Percentiles rank a stretch among this genome's conserved stretches.
phyloP scores from a whole-genome alignment of 2,113 vertebrate genomes.

The Alligator mississippiensis region DNA sequence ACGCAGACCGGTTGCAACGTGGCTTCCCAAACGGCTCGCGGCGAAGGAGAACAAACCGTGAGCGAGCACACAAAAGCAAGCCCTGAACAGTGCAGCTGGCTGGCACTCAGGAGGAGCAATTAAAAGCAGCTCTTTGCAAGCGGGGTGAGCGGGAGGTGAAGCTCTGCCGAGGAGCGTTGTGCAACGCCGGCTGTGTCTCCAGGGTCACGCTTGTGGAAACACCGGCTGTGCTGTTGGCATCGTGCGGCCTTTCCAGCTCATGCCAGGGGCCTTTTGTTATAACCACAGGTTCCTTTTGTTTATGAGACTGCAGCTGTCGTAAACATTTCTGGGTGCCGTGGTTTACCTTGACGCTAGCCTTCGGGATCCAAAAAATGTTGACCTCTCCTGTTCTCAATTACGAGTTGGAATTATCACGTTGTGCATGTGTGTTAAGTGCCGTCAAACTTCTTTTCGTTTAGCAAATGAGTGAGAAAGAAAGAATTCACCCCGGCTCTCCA shows the following conservation, averaged over 20 bases:
- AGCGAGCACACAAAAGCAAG: neutral
- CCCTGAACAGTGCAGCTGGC: neutral
- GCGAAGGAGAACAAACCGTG: neutral
- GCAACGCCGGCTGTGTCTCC: neutral
- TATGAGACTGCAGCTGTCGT: neutral
- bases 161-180: neutral
- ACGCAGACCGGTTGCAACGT: neutral
- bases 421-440: neutral
- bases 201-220: neutral
- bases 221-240: neutral
- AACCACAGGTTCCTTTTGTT: neutral
- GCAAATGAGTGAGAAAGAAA: neutral
- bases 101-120: neutral
- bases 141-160: neutral
- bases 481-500: neutral
- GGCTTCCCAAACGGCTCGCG: neutral
- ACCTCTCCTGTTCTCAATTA: slow-evolving; percentile 25
- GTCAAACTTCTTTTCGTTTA: neutral
- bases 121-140: neutral
- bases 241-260: neutral
- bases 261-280: neutral
- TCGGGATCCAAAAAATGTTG: neutral
- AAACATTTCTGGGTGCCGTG: neutral
- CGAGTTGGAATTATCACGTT: neutral
- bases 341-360: neutral